These are phyloP conservation scores for Cantharis lateralis DNA, from an alignment of 2,888 invertebrate genomes.

Conservation along the genomic window DNA sequence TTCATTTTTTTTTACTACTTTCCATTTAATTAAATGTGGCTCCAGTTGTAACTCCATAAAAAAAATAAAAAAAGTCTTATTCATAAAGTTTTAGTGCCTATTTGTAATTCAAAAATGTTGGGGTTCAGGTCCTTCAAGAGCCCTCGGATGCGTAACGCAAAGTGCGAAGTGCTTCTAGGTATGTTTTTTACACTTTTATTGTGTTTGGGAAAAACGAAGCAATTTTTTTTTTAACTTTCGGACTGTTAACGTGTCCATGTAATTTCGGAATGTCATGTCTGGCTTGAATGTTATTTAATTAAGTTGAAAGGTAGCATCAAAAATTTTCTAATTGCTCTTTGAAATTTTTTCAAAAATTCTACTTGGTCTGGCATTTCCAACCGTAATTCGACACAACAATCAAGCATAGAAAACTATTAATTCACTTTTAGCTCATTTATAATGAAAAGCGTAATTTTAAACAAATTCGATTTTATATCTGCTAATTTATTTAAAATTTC, in stretches of 20 bases:
- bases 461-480: background rate
- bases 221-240: background rate
- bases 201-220: background rate
- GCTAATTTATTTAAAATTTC: background rate
- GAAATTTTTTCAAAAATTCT: background rate
- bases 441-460: background rate
- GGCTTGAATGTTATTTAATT: background rate
- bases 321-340: background rate
- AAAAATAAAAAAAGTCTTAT: background rate
- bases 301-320: background rate
- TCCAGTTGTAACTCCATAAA: background rate
- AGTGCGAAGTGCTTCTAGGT: conserved; percentile 75
- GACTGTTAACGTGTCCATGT: background rate
- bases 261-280: background rate
- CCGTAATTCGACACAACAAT: background rate
- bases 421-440: background rate
- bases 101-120: conserved; percentile 56
- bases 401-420: background rate
- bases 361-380: background rate
- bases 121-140: conserved; percentile 64
- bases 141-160: conserved; percentile 64
- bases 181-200: conserved; percentile 47
- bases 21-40: conserved; percentile 32
- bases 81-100: conserved; percentile 1
- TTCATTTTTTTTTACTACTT: conserved; percentile 1